Evolutionary conservation across 2,797 vertebrate genomes (phyloP).

Genomic region (Muraenolepis orangiensis): DNA sequence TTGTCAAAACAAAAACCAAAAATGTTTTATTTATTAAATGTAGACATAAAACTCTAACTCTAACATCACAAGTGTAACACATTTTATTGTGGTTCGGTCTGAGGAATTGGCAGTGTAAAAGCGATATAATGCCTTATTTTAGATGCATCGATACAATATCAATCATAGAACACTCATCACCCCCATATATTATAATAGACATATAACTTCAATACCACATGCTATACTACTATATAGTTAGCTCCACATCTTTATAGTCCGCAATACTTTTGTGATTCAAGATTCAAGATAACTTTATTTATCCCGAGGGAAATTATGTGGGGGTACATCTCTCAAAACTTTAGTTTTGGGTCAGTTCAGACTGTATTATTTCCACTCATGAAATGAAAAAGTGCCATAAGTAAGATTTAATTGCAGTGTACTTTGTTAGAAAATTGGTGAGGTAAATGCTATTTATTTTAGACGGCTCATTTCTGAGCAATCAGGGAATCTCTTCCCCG

Average conservation of each 20-base stretch:
- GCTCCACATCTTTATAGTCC: not conserved
- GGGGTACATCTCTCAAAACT: not conserved
- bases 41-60: conserved; percentile 2
- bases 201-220: not conserved
- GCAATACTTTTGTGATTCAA: not conserved
- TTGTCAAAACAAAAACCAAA: conserved; percentile 2
- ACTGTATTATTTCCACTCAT: not conserved
- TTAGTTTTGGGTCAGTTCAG: not conserved
- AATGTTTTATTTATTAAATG: not conserved
- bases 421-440: too few species aligned
- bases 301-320: too few species aligned
- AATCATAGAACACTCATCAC: conserved; percentile 1
- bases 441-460: too few species aligned
- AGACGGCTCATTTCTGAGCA: not conserved
- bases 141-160: conserved; percentile 1
- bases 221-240: conserved; percentile 1
- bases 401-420: too few species aligned
- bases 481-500: not conserved
- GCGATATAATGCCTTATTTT: not conserved
- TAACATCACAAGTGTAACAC: conserved; percentile 5
- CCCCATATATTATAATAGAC: not conserved
- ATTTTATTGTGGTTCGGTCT: not conserved
- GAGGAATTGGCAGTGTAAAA: conserved; percentile 1
- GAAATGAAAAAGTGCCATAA: too few species aligned
- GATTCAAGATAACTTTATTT: too few species aligned